Base-by-base conservation (phyloP, 2,797 vertebrate species). In the Lutra lutra region DNA sequence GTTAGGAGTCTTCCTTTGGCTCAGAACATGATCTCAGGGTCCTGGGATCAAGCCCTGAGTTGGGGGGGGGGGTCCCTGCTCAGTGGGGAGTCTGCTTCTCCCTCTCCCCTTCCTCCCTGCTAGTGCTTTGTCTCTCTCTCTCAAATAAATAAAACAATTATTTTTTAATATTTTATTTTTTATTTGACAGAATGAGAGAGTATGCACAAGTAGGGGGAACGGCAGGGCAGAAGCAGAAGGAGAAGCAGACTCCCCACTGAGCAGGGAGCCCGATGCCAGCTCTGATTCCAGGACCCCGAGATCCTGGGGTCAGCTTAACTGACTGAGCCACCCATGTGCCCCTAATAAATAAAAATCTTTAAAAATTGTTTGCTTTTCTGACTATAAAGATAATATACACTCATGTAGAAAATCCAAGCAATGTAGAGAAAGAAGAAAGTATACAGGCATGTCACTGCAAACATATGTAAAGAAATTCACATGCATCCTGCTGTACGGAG, bases 301-400 rank as follows among this genome's bases (percentile, higher is more conserved):
- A 66, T 66, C 58, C 25, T 51, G 15, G 51, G 51, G 51, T 51
- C 51, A 51, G 51, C 66, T 68, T 35, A 35, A 68, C n/a, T 2
- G 2, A 21, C n/a, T 68, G 66, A 35, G 66, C 18, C n/a, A 68
- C 66, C 66, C 66, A 35, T 18, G 66, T 1, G 9, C n/a, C n/a
- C n/a, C 7, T 7, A 66, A 66, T n/a, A n/a, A 66, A 66, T 66
- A 66, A 66, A 66, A 66, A 8, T n/a, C 54, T 88, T 92, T 85
- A 48, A 78, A 96, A 89, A 86, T 32, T 73, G 66, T 89, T 88
- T 66, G 23, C 18, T 84, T 93, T 90, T 87, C 15, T 78, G 64
- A 43, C 60, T 62, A 32, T 46, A 78, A 86, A 96, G 92, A 51
- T 94, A 90, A 85, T n/a, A 51, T 12, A 5, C 2, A 13, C 20